Evolutionary conservation across 2,797 vertebrate species (phyloP), one percentile per base, ranked within the genome.

Genomic region (Malurus splendens): DNA sequence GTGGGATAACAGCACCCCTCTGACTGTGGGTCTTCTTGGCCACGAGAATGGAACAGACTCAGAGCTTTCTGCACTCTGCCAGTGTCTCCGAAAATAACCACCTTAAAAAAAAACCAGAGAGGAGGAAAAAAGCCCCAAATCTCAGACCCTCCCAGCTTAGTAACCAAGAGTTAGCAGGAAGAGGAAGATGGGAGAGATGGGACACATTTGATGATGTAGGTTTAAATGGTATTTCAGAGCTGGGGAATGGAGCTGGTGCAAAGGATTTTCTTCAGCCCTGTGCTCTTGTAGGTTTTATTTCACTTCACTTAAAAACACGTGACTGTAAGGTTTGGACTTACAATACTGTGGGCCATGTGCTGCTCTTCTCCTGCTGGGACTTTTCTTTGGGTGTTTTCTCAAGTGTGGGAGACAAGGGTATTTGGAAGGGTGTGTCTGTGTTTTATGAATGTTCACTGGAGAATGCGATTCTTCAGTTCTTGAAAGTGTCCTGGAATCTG

Each of bases 291-390:
- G 39, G 7, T 54, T 68, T 77, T 39, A 24, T 36, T 87, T 77
- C 24, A 23, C 2, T 3, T 41, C 15, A 30, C 0, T n/a, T 44
- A 30, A 42, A 61, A 32, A 32, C 12, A 12, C 1, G 0, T 2
- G 27, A n/a, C n/a, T 19, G 7, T 30, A 51, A 25, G 20, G 25
- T 51, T 3, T 66, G 38, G 6, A 27, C n/a, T 44, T 23, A 25
- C 1, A 6, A 10, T 38, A 0, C 14, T 66, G 52, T 39, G 44
- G 9, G 17, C 72, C 18, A 38, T 50, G 22, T 30, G 22, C 44
- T 89, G 36, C 7, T 78, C 13, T 13, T 56, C 14, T 72, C 6
- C 5, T 2, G 2, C 20, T 14, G 10, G 3, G 2, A 5, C 9
- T 52, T 59, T 36, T n/a, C 20, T 76, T 36, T 10, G 7, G 15